Conservation (phyloP, 2,113 vertebrate species). For the Mustelus asterias region DNA sequence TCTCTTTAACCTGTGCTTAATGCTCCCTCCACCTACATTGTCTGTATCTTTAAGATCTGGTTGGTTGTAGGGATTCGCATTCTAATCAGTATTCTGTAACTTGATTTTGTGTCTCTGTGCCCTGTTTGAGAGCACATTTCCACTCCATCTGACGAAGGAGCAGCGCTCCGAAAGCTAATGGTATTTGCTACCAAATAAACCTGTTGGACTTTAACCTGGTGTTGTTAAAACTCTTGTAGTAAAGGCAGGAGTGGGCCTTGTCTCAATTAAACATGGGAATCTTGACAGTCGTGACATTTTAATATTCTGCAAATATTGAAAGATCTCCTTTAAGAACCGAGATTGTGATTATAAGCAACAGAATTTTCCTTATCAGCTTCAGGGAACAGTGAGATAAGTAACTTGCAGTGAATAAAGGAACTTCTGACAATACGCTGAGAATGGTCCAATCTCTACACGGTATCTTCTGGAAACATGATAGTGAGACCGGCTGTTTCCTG, state of each 20-base stretch:
- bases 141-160: too few relatives aligned
- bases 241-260: background rate
- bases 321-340: background rate
- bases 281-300: background rate
- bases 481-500: background rate
- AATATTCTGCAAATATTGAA: background rate
- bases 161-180: too few relatives aligned
- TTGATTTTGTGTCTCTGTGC: too few relatives aligned
- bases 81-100: too few relatives aligned
- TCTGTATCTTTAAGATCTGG: too few relatives aligned
- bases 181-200: too few relatives aligned
- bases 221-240: too few relatives aligned
- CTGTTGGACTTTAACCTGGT: too few relatives aligned
- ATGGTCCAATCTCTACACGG: background rate
- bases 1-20: too few relatives aligned
- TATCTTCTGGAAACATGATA: background rate
- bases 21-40: too few relatives aligned
- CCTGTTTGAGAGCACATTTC: too few relatives aligned
- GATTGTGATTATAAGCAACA: background rate
- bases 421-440: background rate
- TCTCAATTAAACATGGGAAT: background rate
- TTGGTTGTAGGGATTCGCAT: too few relatives aligned
- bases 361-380: background rate
- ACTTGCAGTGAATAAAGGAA: background rate
- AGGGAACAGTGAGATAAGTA: background rate